Conservation (phyloP, 2,113 vertebrate genomes). For the Lagopus leucura region DNA sequence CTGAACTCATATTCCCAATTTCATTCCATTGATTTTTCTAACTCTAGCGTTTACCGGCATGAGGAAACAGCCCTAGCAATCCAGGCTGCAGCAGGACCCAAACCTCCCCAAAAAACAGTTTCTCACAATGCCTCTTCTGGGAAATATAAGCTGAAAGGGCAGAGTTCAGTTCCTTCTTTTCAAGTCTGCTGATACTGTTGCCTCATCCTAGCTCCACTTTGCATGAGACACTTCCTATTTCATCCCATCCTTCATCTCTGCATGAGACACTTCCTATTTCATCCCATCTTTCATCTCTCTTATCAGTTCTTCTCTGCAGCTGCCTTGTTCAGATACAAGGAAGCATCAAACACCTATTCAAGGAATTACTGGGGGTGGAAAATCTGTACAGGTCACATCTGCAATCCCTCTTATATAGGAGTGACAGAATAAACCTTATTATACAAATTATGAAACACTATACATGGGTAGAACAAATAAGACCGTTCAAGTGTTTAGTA, state of each 20-base stretch:
- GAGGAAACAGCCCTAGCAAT: neutral
- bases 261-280: neutral
- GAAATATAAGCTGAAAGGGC: neutral
- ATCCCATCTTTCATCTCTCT: neutral
- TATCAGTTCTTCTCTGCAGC: neutral
- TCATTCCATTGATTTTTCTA: neutral
- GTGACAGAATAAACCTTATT: neutral
- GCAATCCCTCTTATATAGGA: neutral
- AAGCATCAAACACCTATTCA: neutral
- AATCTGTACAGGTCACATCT: neutral
- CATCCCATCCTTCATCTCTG: neutral
- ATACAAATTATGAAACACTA: neutral
- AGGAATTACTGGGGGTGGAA: neutral
- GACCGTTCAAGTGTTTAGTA: neutral
- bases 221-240: neutral
- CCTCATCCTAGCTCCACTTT: neutral
- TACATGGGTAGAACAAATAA: neutral
- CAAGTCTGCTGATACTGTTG: neutral
- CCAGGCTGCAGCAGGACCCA: accelerated
- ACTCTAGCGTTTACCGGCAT: neutral
- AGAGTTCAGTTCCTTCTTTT: neutral
- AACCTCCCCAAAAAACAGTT: neutral
- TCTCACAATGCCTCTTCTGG: neutral
- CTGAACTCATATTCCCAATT: neutral
- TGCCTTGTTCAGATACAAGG: neutral